Percentiles rank a stretch among this genome's conserved stretches.
phyloP scores from a whole-genome alignment of 2,113 vertebrate species.

The Poicephalus meyeri region DNA sequence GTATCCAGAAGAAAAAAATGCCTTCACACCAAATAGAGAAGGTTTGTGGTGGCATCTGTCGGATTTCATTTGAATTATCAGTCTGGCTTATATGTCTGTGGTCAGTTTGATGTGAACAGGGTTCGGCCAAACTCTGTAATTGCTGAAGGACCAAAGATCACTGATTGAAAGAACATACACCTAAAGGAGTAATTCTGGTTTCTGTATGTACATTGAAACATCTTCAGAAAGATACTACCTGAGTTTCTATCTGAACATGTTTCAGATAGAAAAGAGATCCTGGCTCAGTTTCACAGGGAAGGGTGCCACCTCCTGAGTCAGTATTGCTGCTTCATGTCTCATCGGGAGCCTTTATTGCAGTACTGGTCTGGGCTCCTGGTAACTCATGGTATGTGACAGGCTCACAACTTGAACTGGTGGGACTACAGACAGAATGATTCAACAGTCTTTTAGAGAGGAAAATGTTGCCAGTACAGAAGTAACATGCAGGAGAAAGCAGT shows the following conservation, averaged over 20 bases:
- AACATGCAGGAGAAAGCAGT: background rate
- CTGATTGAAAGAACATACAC: background rate
- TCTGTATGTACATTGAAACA: background rate
- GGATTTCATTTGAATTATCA: background rate
- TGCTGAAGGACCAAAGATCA: background rate
- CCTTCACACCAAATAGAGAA: background rate
- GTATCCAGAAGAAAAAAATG: background rate
- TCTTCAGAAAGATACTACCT: background rate
- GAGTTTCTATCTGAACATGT: background rate
- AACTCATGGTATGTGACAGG: background rate
- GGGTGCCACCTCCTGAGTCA: slow-evolving; percentile 1
- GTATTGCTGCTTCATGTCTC: background rate
- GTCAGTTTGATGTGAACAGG: background rate
- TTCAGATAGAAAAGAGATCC: background rate
- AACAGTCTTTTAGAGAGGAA: background rate
- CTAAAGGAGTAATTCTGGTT: slow-evolving; percentile 3
- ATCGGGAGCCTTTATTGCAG: background rate
- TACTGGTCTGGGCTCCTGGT: background rate
- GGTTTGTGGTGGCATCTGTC: background rate
- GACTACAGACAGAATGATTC: background rate
- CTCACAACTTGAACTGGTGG: background rate
- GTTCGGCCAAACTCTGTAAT: background rate
- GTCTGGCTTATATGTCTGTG: background rate
- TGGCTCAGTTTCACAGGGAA: background rate
- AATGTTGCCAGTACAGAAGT: background rate